These are phyloP conservation scores for Smithornis capensis DNA, from an alignment of 2,113 vertebrate genomes.

Conservation along the genomic window DNA sequence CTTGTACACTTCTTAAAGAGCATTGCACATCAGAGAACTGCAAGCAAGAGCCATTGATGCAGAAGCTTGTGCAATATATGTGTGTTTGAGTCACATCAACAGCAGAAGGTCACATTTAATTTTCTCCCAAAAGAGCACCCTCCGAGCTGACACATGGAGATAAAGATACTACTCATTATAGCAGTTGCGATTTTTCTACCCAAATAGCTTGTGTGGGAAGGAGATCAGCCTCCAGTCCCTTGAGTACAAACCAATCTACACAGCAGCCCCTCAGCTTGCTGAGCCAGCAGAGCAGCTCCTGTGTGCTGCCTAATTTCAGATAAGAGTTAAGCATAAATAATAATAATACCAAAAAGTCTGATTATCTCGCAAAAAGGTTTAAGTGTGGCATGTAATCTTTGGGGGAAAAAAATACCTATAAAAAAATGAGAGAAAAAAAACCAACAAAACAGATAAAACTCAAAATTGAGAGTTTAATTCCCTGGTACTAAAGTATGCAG, in stretches of 20 bases:
- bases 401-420: rapidly evolving
- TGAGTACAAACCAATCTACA: background rate
- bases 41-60: background rate
- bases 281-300: slow-evolving; percentile 17
- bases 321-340: slow-evolving; percentile 39
- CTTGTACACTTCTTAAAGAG: background rate
- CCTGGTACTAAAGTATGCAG: background rate
- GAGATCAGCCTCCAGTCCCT: slow-evolving; percentile 1
- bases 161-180: slow-evolving; percentile 49
- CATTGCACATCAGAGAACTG: background rate
- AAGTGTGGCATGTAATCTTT: background rate
- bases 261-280: background rate
- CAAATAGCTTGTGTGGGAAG: slow-evolving; percentile 16
- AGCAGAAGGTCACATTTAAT: slow-evolving; percentile 37
- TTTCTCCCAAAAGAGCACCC: slow-evolving; percentile 23
- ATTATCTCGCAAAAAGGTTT: background rate
- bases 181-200: slow-evolving; percentile 42
- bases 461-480: background rate
- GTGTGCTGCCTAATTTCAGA: slow-evolving; percentile 24
- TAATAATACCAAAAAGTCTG: slow-evolving; percentile 5
- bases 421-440: background rate
- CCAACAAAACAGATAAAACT: background rate
- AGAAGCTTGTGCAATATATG: background rate
- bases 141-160: slow-evolving; percentile 19
- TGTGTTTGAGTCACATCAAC: background rate